A percentile compares a stretch with the other conserved stretches of the same genome.
These are phyloP conservation scores for Ornithorhynchus anatinus DNA, from an alignment of 2,113 vertebrate genomes.

Conservation along the genomic window DNA sequence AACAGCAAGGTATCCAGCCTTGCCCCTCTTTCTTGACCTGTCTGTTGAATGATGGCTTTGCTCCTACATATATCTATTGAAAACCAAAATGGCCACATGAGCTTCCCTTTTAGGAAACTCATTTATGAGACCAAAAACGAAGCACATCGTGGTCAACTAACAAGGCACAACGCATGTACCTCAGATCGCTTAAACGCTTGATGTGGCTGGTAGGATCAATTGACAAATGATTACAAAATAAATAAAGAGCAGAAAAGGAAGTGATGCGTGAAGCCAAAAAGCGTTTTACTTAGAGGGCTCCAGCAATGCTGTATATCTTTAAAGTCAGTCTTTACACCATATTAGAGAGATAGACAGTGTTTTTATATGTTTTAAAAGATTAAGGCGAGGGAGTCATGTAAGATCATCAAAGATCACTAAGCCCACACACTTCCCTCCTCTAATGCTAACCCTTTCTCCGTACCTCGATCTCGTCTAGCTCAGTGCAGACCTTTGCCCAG, in stretches of 20 bases:
- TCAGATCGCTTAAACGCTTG: constrained; percentile 53
- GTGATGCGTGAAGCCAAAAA: constrained; percentile 62
- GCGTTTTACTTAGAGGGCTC: constrained; percentile 53
- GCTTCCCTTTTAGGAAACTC: constrained; percentile 45
- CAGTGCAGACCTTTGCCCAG: too few relatives aligned
- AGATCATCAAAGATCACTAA: too few relatives aligned
- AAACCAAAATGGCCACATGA: constrained; percentile 61
- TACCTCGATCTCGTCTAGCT: too few relatives aligned
- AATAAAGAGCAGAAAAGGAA: constrained; percentile 65
- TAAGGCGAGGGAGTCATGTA: too few relatives aligned
- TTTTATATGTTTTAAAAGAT: too few relatives aligned
- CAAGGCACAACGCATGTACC: constrained; percentile 52
- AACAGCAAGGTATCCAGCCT: constrained; percentile 55
- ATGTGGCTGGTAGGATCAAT: constrained; percentile 57
- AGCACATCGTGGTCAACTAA: constrained; percentile 51
- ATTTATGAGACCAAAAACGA: constrained; percentile 58
- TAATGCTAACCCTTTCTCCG: too few relatives aligned
- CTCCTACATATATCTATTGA: constrained; percentile 58
- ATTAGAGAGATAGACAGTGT: too few relatives aligned
- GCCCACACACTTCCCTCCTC: too few relatives aligned
- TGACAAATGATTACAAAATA: constrained; percentile 67
- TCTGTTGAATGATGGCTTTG: constrained; percentile 64
- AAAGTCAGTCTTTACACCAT: constrained; percentile 43
- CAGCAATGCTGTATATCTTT: constrained; percentile 46
- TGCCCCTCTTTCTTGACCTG: constrained; percentile 60